Evolutionary conservation across 1,140 invertebrate genomes (phyloP).

Genomic region (Cephus cinctus): DNA sequence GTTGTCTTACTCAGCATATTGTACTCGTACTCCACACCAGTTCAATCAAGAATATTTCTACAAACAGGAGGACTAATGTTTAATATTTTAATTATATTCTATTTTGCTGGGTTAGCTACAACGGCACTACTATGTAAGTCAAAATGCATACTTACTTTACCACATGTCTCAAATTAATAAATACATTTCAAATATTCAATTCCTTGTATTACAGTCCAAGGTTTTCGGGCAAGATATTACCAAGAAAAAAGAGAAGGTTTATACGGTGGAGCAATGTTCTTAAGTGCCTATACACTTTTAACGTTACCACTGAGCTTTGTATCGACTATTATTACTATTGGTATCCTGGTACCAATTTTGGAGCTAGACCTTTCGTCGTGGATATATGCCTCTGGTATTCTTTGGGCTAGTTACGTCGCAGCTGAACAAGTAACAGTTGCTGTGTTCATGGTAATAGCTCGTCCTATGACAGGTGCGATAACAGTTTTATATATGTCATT

Average conservation of each 20-base stretch:
- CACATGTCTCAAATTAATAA: constrained; percentile 4
- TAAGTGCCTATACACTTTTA: constrained; percentile 76
- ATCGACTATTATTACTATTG: constrained; percentile 46
- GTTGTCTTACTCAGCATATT: constrained; percentile 79
- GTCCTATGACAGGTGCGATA: constrained; percentile 71
- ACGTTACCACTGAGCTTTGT: constrained; percentile 80
- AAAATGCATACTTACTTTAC: background rate
- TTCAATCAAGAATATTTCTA: constrained; percentile 48
- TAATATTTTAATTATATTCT: constrained; percentile 75
- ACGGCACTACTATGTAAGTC: constrained; percentile 78
- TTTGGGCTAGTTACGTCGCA: constrained; percentile 79
- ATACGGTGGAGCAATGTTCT: constrained; percentile 80
- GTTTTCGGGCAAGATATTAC: constrained; percentile 84
- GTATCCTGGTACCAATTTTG: constrained; percentile 45
- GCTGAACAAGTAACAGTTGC: constrained; percentile 83
- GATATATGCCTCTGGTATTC: constrained; percentile 52
- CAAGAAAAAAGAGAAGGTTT: constrained; percentile 85
- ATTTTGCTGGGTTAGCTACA: constrained; percentile 76
- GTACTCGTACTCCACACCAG: constrained; percentile 60
- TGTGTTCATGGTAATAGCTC: constrained; percentile 77
- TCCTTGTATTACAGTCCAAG: constrained; percentile 65
- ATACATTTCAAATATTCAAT: constrained; percentile 1
- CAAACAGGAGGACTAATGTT: constrained; percentile 71
- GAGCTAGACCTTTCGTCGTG: constrained; percentile 43
- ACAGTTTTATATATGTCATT: constrained; percentile 74